Evolutionary conservation across 2,797 vertebrate species (phyloP), one percentile per base, ranked within the genome.

Genomic region (Hippopotamyrus pictus): DNA sequence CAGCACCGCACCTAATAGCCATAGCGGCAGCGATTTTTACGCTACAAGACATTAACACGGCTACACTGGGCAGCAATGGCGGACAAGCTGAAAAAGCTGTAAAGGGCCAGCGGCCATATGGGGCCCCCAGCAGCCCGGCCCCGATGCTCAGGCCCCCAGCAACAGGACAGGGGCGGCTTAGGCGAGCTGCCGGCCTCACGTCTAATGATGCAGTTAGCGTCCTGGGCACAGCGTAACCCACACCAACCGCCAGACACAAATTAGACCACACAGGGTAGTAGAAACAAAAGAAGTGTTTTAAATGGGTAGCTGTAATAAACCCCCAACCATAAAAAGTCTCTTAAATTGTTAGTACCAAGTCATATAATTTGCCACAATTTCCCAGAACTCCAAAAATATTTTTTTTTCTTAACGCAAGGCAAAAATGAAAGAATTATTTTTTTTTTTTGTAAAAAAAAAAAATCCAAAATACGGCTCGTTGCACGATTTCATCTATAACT

Each of bases 1-100:
- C 98, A 97, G 97, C 97, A 96, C 95, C 95, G 96, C 96, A 97
- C 94, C 98, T 99, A 99, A 99, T 99, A 98, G 97, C 98, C 98
- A 99, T 99, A 98, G 98, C 98, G 97, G 95, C 96, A 94, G 97
- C 98, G 97, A 99, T 99, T 99, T 99, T 97, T 98, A 99, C 97
- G 98, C 97, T 99, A 99, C 98, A 99, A 97, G 98, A 99, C 98
- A 99, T 99, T 99, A 99, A 97, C 96, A 96, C 94, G 95, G 95
- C 94, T 92, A 94, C 93, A 94, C 95, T 95, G 94, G 93, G 93
- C 94, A 95, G 95, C 96, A 97, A 97, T 94, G 94, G 91, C 41
- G 91, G 90, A 93, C 94, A 92, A 94, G 96, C 93, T 96, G 95
- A 95, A 92, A 94, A 94, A 87, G 53, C 25, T 46, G 48, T 90